Base-by-base conservation (phyloP, 2,113 vertebrate genomes). In the Platanista minor region DNA sequence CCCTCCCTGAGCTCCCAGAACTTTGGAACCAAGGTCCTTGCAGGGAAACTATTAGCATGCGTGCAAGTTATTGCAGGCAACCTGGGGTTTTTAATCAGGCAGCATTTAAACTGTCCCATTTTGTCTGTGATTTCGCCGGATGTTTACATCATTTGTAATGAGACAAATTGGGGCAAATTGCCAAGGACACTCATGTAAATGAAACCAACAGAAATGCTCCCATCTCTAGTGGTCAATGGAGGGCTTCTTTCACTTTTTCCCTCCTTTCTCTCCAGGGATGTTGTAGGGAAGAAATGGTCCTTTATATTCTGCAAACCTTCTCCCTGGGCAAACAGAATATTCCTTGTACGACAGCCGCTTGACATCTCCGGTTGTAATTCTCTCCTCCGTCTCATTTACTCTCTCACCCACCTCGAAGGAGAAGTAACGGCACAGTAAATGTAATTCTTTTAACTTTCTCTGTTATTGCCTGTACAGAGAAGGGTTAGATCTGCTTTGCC, bases 121-220 rank as follows among this genome's bases (percentile, higher is more conserved):
- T 82, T 64, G 69, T 75, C 54, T 67, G 83, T 85, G 82, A 74
- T 94, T 46, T 21, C 0, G 41, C 71, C 3, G 33, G 96, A 92
- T 87, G 59, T 96, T 98, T 92, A 92, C 74, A 89, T 89, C 90
- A 49, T 92, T 97, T 95, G 54, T 94, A 92, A 86, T 84, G 95
- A 97, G 97, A 96, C 92, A 93, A 96, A 93, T 89, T 95, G 88
- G 57, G 95, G 96, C 96, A 97, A 95, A 95, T 64, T 96, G 97
- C 91, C 96, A 97, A 91, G 95, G 93, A 94, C 94, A 95, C 96
- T 97, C 94, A 95, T 97, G 97, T 87, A 97, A 97, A 97, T 84
- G 90, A 95, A 64, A 33, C 75, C 83, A 75, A 33, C 31, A 27
- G 94, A 66, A 84, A 95, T 10, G 61, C 52, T 88, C 12, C 82